Conservation (phyloP, 2,113 vertebrate species). For the Erinaceus europaeus region DNA sequence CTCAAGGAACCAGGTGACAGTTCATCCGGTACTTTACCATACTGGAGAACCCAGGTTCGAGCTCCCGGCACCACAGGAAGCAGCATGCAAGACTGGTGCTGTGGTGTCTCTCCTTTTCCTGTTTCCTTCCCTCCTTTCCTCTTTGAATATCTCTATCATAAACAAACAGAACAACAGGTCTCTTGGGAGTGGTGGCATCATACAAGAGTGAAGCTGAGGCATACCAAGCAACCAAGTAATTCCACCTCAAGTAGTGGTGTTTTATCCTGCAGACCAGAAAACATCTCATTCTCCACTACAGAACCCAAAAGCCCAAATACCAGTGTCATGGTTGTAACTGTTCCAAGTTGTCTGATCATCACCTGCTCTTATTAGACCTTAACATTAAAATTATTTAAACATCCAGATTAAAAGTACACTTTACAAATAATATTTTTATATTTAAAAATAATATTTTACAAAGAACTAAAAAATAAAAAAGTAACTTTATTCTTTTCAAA, state of each 20-base stretch:
- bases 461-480: background rate
- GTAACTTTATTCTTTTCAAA: background rate
- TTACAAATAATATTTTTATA: background rate
- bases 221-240: too few species aligned
- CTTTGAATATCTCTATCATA: too few species aligned
- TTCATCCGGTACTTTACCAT: too few species aligned
- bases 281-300: background rate
- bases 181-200: too few species aligned
- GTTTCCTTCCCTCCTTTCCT: too few species aligned
- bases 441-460: background rate
- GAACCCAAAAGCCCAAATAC: background rate
- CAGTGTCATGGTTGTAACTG: background rate
- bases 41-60: too few species aligned
- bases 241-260: background rate
- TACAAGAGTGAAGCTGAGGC: too few species aligned
- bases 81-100: too few species aligned
- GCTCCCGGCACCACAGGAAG: too few species aligned
- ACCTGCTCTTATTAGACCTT: background rate
- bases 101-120: too few species aligned
- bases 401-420: conserved; percentile 25
- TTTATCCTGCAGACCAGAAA: background rate
- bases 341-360: background rate
- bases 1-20: too few species aligned
- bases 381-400: background rate
- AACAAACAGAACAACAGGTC: too few species aligned